A percentile compares a stretch with the other conserved stretches of the same genome.
Conservation (phyloP, 2,113 vertebrate species). For the cat (Felis catus) region DNA sequence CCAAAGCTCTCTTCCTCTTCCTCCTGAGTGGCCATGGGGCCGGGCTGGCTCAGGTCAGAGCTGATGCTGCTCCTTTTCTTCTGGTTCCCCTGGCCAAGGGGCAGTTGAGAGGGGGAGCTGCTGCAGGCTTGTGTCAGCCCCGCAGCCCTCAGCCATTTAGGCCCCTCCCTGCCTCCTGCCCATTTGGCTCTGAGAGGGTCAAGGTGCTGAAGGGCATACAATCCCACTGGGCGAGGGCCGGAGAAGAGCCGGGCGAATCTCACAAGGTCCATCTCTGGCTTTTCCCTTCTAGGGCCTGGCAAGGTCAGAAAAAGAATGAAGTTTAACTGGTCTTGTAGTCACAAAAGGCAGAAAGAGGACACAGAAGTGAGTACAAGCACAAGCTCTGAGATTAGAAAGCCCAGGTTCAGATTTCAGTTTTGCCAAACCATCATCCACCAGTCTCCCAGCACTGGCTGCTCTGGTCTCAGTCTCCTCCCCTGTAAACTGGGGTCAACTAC, state of each 20-base stretch:
- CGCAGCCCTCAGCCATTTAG: accelerated
- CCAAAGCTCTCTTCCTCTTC: conserved; percentile 83
- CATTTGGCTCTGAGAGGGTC: neutral
- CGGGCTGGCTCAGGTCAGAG: neutral
- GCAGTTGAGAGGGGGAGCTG: neutral
- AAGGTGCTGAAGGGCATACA: neutral
- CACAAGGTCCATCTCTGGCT: conserved; percentile 6
- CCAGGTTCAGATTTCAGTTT: neutral
- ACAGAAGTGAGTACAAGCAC: neutral
- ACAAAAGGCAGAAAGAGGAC: neutral
- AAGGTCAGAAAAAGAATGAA: conserved; percentile 18
- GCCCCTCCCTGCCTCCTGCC: neutral
- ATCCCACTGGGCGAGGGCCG: neutral
- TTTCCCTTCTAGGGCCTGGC: neutral
- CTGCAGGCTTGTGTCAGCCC: neutral
- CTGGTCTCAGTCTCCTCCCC: neutral
- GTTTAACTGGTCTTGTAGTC: neutral
- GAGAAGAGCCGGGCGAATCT: conserved; percentile 26
- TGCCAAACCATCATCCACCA: neutral
- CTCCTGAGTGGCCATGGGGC: neutral
- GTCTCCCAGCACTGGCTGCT: neutral
- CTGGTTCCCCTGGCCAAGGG: neutral
- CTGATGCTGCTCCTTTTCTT: neutral
- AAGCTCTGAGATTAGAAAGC: neutral
- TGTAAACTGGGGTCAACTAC: neutral